phyloP scores from a whole-genome alignment of 2,113 vertebrate species.

The Crotalus helleri region DNA sequence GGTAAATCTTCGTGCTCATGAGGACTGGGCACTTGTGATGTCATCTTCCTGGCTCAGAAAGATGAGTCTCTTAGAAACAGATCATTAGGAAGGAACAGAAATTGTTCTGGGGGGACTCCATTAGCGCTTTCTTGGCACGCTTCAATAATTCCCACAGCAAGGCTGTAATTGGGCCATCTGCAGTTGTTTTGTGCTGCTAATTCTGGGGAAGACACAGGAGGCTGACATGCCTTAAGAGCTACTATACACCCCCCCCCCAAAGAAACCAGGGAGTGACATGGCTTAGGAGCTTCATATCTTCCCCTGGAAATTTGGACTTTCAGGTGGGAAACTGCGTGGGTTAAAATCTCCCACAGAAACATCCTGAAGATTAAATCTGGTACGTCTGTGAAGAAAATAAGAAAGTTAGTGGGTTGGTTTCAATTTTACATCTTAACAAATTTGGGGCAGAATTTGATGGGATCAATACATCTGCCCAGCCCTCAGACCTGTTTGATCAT shows the following conservation, averaged over 20 bases:
- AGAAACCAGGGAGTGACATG: too few relatives aligned
- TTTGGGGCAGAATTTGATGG: background rate
- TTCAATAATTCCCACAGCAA: background rate
- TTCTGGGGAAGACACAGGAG: background rate
- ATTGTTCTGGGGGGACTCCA: background rate
- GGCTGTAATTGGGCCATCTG: background rate
- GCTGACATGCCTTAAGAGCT: background rate
- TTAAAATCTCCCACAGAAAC: too few relatives aligned
- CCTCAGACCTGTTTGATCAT: background rate
- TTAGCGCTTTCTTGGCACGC: background rate
- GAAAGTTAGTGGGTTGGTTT: too few relatives aligned
- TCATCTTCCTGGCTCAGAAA: slow-evolving; percentile 1
- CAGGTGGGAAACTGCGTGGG: background rate
- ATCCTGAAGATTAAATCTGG: background rate
- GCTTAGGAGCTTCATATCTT: too few relatives aligned
- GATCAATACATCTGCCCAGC: background rate
- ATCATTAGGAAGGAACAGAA: slow-evolving; percentile 23
- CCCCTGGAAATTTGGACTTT: too few relatives aligned
- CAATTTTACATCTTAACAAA: background rate
- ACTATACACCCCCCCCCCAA: too few relatives aligned
- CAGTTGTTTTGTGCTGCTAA: background rate
- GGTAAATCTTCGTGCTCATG: background rate
- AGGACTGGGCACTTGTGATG: background rate
- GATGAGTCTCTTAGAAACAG: background rate
- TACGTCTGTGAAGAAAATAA: background rate